phyloP scores from a whole-genome alignment of 2,113 vertebrate genomes.

The Sebastes schlegelii region DNA sequence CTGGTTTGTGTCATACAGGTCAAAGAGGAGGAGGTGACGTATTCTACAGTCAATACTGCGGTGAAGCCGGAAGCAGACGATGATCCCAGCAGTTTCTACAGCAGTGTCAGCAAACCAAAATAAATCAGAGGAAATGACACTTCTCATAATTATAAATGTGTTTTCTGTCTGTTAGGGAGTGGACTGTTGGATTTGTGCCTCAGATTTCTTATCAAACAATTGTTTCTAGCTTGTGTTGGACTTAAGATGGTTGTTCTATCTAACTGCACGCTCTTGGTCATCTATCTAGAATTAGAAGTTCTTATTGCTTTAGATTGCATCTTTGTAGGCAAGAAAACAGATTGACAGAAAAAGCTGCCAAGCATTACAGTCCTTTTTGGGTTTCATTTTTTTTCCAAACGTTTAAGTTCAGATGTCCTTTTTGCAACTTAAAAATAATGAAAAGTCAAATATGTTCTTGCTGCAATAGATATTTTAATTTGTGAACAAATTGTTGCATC shows the following conservation, averaged over 20 bases:
- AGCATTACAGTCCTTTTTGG: background rate
- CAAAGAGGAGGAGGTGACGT: slow-evolving; percentile 15
- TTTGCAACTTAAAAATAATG: background rate
- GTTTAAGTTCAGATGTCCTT: background rate
- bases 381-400: no score
- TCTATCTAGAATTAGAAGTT: background rate
- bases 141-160: background rate
- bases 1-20: background rate
- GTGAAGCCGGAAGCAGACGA: no score
- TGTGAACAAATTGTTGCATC: background rate
- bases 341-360: background rate
- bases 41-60: slow-evolving; percentile 21
- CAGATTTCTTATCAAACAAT: background rate
- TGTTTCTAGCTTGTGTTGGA: background rate
- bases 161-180: background rate
- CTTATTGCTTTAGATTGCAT: background rate
- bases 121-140: background rate
- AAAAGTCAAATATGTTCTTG: no score
- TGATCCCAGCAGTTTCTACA: background rate
- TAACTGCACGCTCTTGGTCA: no score
- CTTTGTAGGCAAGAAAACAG: background rate
- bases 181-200: background rate
- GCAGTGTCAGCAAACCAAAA: background rate
- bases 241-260: background rate
- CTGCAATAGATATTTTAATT: background rate